Conservation (phyloP, 2,888 invertebrate species). For the Nymphalis urticae region DNA sequence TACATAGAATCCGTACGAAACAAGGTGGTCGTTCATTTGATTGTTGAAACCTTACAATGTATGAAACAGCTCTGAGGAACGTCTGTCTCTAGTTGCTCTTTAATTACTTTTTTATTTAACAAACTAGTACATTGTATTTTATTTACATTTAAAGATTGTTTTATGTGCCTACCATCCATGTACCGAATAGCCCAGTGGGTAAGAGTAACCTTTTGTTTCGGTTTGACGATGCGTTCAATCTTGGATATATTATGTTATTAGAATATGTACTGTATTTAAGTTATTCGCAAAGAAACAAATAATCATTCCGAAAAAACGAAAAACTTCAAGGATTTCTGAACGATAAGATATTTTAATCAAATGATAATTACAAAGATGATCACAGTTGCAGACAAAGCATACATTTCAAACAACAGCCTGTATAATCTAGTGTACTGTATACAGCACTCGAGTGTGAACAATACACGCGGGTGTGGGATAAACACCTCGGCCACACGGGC, state of each 20-base stretch:
- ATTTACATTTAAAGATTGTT: constrained; percentile 11
- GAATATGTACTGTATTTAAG: no score
- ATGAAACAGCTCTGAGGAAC: constrained; percentile 16
- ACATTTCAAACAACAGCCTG: constrained; percentile 5
- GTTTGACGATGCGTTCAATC: no score
- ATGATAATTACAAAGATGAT: neutral
- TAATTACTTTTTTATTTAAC: constrained; percentile 38
- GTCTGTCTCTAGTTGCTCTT: constrained; percentile 28
- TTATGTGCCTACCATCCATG: neutral
- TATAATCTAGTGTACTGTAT: constrained; percentile 1
- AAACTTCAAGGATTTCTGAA: no score
- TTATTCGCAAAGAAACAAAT: no score
- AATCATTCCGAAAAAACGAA: no score
- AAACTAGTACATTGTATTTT: constrained; percentile 29
- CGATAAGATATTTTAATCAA: neutral
- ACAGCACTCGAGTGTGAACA: constrained; percentile 23
- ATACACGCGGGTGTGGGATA: constrained; percentile 28
- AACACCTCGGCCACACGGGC: constrained; percentile 45
- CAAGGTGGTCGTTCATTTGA: constrained; percentile 39
- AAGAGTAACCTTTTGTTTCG: no score
- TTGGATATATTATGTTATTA: no score
- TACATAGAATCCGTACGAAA: constrained; percentile 33
- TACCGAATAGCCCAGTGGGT: neutral
- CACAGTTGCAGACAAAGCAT: constrained; percentile 1
- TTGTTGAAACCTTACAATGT: constrained; percentile 43